Evolutionary conservation across 2,797 vertebrate genomes (phyloP).

Genomic region (Poeciliopsis infans): DNA sequence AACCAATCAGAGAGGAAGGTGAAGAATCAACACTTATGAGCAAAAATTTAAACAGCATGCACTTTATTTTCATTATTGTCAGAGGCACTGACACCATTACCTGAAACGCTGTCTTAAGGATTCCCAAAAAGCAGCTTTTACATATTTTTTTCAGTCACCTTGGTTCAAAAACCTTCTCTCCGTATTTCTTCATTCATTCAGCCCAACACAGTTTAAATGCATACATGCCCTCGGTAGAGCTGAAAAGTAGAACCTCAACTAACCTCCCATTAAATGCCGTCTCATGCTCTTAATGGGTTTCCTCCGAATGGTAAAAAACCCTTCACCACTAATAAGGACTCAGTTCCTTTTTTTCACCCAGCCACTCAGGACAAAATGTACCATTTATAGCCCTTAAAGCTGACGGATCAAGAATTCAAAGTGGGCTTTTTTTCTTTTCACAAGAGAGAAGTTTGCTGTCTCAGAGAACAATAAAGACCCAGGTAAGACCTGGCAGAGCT

Average conservation of each 20-base stretch:
- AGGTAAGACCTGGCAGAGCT: constrained; percentile 51
- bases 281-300: constrained; percentile 12
- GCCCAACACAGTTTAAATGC: constrained; percentile 19
- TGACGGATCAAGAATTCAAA: constrained; percentile 29
- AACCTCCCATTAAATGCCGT: constrained; percentile 22
- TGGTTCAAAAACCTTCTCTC: constrained; percentile 5
- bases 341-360: constrained; percentile 25
- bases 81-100: not conserved
- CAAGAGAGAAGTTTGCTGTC: constrained; percentile 33
- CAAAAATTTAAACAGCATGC: not conserved
- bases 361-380: constrained; percentile 39
- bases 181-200: not conserved
- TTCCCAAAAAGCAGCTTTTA: constrained; percentile 18
- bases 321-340: not conserved
- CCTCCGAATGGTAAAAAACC: not conserved
- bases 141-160: constrained; percentile 8
- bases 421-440: constrained; percentile 14
- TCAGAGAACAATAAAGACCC: constrained; percentile 47
- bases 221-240: constrained; percentile 9
- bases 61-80: not conserved
- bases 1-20: not conserved
- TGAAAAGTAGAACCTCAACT: constrained; percentile 6
- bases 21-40: not conserved
- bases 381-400: constrained; percentile 55
- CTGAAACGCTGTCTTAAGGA: not conserved